These are phyloP conservation scores for Pseudomyrmex cubaensis DNA, from an alignment of 1,140 invertebrate genomes.

Conservation along the genomic window DNA sequence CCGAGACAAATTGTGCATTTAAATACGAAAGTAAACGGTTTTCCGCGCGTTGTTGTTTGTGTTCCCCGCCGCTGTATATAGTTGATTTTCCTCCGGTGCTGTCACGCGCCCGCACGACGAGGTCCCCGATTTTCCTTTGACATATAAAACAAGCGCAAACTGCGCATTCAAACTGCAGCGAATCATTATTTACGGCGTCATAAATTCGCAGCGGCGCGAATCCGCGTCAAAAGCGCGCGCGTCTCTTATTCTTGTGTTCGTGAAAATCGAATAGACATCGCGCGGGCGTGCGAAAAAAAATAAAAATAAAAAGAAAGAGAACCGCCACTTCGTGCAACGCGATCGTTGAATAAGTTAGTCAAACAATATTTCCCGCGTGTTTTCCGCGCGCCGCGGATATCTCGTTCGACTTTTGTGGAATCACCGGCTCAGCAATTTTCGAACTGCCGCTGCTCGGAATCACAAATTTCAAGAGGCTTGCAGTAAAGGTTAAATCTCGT, in stretches of 20 bases:
- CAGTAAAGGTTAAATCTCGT: slow-evolving; percentile 23
- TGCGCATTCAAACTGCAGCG: not conserved
- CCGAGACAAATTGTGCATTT: slow-evolving; percentile 28
- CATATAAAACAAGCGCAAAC: not conserved
- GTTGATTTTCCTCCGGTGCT: slow-evolving; percentile 9
- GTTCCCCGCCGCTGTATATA: not conserved
- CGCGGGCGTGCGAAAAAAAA: not conserved
- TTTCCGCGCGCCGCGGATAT: slow-evolving; percentile 22
- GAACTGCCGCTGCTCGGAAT: slow-evolving; percentile 40
- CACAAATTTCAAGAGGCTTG: slow-evolving; percentile 52
- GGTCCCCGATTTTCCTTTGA: not conserved
- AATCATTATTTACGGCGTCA: not conserved
- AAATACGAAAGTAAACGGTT: slow-evolving; percentile 8
- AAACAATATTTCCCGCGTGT: slow-evolving; percentile 32
- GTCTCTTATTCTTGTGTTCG: too few relatives aligned
- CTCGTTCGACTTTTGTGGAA: slow-evolving; percentile 17
- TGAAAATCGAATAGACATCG: not conserved
- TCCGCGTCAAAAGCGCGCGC: not conserved
- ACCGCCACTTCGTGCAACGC: slow-evolving; percentile 6
- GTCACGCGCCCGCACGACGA: not conserved
- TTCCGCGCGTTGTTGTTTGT: not conserved
- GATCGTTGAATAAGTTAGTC: slow-evolving; percentile 17
- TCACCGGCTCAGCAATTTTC: slow-evolving; percentile 37
- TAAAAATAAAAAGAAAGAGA: too few relatives aligned
- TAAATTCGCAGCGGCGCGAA: not conserved